Base-by-base conservation (phyloP, 2,797 vertebrate species). In the Pristis pectinata region DNA sequence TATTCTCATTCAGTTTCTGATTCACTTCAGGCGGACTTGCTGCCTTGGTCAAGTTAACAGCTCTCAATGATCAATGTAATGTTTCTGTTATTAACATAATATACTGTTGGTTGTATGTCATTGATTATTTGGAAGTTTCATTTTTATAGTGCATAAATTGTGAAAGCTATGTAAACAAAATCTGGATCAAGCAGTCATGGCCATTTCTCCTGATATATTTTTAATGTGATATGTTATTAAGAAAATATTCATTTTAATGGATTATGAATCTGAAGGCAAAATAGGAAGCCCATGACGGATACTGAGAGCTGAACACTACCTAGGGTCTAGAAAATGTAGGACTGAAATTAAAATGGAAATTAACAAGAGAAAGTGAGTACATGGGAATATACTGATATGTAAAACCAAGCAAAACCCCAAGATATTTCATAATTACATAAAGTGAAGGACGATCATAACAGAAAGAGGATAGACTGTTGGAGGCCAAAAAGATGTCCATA, bases 61-160 rank as follows among this genome's bases (percentile, higher is more conserved):
- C 85, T 89, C 34, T 19, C 85, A 61, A 61, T 34, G n/a, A n/a
- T 89, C 56, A 89, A 89, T 89, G 5, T 61, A 89, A 89, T 89
- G 56, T 34, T 61, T 19, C 56, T 89, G 83, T 87, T 85, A 85
- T 85, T 85, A 85, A 3, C 77, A 79, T 15, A n/a, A 79, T 13
- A 41, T 22, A 80, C 17, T 80, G 79, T 44, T 44, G 17, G 34
- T 34, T 85, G 41, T 53, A 27, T 49, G 44, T 85, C 1, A 56
- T 53, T 8, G 4, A n/a, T 30, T 85, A 53, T 87, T 59, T 59
- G 30, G 53, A 56, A 61, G 34, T 9, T 11, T 87, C 1, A n/a
- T 87, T 87, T 41, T 19, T 41, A 44, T 41, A 37, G 76, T 76
- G 74, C 41, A 80, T 80, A 80, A 13, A 87, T 56, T 59, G 85